A percentile compares a stretch with the other conserved stretches of the same genome.
Conservation (phyloP, 2,797 vertebrate species). For the Oreonectes daqikongensis region DNA sequence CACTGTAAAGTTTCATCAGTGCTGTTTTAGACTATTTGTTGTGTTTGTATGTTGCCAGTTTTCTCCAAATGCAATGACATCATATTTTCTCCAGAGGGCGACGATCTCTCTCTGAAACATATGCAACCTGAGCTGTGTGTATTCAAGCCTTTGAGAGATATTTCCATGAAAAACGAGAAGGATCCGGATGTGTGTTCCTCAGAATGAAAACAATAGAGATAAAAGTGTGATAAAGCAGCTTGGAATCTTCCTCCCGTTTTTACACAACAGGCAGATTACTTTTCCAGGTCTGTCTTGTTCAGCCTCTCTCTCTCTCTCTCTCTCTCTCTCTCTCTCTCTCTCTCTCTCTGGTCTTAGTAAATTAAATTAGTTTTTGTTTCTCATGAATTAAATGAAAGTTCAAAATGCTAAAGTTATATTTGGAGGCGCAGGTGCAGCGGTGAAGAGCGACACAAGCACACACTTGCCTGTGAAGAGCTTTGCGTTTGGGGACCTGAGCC, state of each 20-base stretch:
- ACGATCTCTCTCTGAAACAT: constrained; percentile 3
- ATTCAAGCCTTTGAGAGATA: constrained; percentile 25
- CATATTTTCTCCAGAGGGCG: constrained; percentile 30
- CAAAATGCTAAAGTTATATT: not conserved
- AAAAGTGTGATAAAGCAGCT: constrained; percentile 4
- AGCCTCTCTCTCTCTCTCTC: not conserved
- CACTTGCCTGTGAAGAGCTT: constrained; percentile 10
- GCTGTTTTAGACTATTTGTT: too few relatives aligned
- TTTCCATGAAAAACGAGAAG: constrained; percentile 31
- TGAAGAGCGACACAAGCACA: constrained; percentile 19
- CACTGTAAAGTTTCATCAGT: too few relatives aligned
- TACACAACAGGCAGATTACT: not conserved
- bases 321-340: not conserved
- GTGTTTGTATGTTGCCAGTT: too few relatives aligned
- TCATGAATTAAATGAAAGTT: not conserved
- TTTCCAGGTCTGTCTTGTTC: not conserved
- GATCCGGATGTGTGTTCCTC: constrained; percentile 25
- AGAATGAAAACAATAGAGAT: constrained; percentile 27
- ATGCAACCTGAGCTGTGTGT: constrained; percentile 18
- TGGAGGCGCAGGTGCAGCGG: too few relatives aligned
- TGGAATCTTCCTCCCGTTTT: constrained; percentile 3
- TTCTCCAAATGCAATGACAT: constrained; percentile 19
- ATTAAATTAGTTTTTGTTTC: not conserved
- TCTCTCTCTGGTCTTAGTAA: not conserved
- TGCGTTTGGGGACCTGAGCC: not conserved